phyloP scores from a whole-genome alignment of 2,797 vertebrate genomes.

The Acipenser transmontanus region DNA sequence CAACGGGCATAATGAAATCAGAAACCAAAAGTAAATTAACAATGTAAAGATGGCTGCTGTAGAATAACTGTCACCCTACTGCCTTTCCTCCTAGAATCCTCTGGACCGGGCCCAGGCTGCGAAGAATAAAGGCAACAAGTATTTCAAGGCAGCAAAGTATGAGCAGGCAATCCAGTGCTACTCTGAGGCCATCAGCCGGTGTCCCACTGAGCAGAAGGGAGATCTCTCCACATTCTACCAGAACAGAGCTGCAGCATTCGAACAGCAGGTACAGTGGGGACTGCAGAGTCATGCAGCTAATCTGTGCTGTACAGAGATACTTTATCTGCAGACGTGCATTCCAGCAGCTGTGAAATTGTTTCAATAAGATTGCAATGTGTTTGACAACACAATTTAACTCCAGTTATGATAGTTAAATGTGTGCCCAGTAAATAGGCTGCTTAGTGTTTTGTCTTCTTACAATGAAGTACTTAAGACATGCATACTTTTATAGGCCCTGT shows the following conservation, averaged over 20 bases:
- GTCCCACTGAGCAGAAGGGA: slow-evolving; percentile 81
- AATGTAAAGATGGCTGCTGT: no score
- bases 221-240: slow-evolving; percentile 97
- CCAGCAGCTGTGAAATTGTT: no score
- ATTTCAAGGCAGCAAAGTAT: slow-evolving; percentile 93
- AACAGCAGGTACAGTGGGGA: slow-evolving; percentile 76
- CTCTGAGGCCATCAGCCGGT: slow-evolving; percentile 88
- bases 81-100: slow-evolving; percentile 64
- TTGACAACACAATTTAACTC: slow-evolving; percentile 4
- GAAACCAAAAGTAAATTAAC: no score
- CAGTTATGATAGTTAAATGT: not conserved
- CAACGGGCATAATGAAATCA: no score
- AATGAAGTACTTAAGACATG: no score
- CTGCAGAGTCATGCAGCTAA: no score
- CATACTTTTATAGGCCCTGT: no score
- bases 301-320: no score
- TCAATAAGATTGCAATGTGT: no score
- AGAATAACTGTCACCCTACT: not conserved
- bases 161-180: slow-evolving; percentile 97
- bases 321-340: no score
- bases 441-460: no score
- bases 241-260: slow-evolving; percentile 94
- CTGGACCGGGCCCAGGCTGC: slow-evolving; percentile 88
- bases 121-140: slow-evolving; percentile 98
- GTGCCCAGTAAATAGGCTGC: no score